phyloP scores from a whole-genome alignment of 2,797 vertebrate genomes.

The Myiothlypis coronata region DNA sequence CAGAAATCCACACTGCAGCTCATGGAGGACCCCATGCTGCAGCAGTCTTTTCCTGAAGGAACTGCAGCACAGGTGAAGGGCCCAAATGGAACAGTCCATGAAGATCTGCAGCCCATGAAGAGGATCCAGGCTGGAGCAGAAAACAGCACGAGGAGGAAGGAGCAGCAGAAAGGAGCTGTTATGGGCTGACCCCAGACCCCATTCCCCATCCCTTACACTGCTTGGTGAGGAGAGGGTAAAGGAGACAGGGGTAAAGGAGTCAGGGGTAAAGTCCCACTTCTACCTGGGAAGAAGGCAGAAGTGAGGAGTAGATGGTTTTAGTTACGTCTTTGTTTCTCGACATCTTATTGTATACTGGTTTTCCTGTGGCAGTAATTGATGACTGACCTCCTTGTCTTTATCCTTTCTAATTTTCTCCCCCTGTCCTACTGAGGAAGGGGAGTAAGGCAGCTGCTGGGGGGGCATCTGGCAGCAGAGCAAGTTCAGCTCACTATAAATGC shows the following conservation, averaged over 20 bases:
- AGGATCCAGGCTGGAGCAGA: background rate
- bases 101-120: background rate
- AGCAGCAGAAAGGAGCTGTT: background rate
- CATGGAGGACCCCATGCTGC: background rate
- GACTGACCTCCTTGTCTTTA: background rate
- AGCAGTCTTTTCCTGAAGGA: background rate
- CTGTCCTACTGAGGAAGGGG: background rate
- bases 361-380: background rate
- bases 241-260: background rate
- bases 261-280: background rate
- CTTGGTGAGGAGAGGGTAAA: background rate
- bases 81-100: background rate
- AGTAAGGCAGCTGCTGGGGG: background rate
- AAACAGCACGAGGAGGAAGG: background rate
- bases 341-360: background rate
- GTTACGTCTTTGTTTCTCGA: background rate
- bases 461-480: background rate
- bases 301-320: background rate
- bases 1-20: background rate
- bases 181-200: accelerated
- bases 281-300: background rate
- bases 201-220: background rate
- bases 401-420: background rate
- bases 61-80: background rate
- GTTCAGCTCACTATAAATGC: background rate